Conservation (phyloP, 2,113 vertebrate species). For the Oceanites oceanicus region DNA sequence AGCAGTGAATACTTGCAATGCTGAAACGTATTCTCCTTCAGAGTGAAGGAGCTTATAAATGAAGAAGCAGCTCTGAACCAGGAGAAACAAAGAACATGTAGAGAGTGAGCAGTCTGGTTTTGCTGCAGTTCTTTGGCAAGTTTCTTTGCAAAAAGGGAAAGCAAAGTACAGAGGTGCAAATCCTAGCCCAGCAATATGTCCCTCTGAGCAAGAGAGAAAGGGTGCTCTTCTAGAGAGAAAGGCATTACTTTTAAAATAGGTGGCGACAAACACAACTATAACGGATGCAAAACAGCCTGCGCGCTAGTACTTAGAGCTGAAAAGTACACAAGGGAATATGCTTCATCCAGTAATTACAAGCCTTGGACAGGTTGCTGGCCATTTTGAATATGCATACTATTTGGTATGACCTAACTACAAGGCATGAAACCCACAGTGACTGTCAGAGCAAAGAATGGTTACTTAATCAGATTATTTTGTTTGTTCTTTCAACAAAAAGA, state of each 20-base stretch:
- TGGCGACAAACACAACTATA: not conserved
- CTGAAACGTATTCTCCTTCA: not conserved
- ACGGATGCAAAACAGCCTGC: not conserved
- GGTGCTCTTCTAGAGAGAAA: not conserved
- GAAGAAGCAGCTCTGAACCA: not conserved
- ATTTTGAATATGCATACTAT: not conserved
- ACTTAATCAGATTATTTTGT: not conserved
- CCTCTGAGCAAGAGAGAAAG: not conserved
- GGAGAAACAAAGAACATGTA: not conserved
- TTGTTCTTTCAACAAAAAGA: not conserved
- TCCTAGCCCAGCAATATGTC: not conserved
- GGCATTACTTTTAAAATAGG: not conserved
- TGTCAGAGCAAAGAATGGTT: not conserved
- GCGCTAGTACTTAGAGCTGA: not conserved
- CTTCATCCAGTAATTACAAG: not conserved
- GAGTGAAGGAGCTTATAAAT: not conserved
- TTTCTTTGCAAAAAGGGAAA: not conserved
- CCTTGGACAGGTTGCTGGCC: not conserved
- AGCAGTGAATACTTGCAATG: not conserved
- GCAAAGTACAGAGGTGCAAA: not conserved
- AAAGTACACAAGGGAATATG: not conserved
- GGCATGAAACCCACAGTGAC: not conserved
- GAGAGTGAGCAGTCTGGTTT: not conserved
- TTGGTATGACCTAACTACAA: not conserved
- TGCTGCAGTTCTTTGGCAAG: not conserved